phyloP scores from a whole-genome alignment of 2,797 vertebrate genomes.

The Sorex maritimensis region DNA sequence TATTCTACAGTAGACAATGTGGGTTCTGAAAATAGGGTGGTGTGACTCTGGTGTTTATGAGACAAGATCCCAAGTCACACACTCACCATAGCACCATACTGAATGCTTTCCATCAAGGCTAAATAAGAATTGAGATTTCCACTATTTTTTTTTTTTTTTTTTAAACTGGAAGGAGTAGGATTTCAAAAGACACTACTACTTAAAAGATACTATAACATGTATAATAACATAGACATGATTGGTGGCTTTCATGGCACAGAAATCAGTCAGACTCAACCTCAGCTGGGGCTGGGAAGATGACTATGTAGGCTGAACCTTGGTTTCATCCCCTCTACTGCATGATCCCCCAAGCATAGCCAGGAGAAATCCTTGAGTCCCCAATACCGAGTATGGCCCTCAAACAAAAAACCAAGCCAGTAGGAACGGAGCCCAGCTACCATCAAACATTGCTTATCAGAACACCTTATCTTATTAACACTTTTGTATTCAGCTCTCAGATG shows the following conservation, averaged over 20 bases:
- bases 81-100: too few relatives aligned
- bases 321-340: too few relatives aligned
- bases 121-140: not conserved
- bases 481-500: not conserved
- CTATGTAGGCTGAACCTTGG: too few relatives aligned
- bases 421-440: not conserved
- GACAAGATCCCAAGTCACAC: not conserved
- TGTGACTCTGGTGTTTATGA: not conserved
- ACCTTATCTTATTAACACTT: not conserved
- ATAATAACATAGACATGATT: not conserved
- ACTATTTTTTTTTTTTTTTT: accelerated
- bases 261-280: not conserved
- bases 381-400: too few relatives aligned
- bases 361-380: too few relatives aligned
- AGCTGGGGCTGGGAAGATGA: not conserved
- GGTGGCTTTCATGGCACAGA: not conserved
- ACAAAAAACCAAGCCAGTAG: too few relatives aligned
- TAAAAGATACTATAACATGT: not conserved
- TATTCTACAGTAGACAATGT: not conserved
- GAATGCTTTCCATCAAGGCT: conserved; percentile 1
- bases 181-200: not conserved
- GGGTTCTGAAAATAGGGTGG: not conserved
- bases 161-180: not conserved
- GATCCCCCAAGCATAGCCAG: too few relatives aligned
- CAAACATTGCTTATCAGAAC: not conserved